Conservation (phyloP, 2,888 invertebrate species). For the Lithosia quadra region DNA sequence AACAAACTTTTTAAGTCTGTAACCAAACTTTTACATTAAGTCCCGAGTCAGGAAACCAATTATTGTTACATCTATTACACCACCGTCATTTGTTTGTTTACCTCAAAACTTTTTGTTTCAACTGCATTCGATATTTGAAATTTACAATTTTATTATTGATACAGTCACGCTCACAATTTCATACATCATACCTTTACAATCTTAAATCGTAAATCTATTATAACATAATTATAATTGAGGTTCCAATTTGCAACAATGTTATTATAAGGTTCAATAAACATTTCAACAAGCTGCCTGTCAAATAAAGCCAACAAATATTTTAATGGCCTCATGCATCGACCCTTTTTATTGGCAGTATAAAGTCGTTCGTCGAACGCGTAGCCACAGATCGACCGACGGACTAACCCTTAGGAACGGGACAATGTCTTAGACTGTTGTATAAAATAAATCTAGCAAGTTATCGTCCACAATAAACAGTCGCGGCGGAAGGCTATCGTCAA, state of each 20-base stretch:
- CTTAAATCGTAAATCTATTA: slow-evolving; percentile 49
- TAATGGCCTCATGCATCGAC: slow-evolving; percentile 79
- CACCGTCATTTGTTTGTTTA: slow-evolving; percentile 59
- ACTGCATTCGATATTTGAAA: slow-evolving; percentile 40
- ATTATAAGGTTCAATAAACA: slow-evolving; percentile 73
- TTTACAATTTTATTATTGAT: slow-evolving; percentile 36
- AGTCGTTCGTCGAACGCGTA: slow-evolving; percentile 63
- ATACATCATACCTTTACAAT: slow-evolving; percentile 14
- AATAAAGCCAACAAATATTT: slow-evolving; percentile 85
- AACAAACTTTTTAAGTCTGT: slow-evolving; percentile 79
- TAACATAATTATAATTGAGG: slow-evolving; percentile 64
- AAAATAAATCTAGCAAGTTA: slow-evolving; percentile 86
- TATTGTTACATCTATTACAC: slow-evolving; percentile 75
- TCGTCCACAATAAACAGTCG: slow-evolving; percentile 84
- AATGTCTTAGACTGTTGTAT: slow-evolving; percentile 80
- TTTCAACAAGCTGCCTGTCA: slow-evolving; percentile 78
- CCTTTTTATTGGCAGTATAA: slow-evolving; percentile 83
- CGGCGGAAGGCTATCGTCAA: slow-evolving; percentile 84
- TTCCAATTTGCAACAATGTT: slow-evolving; percentile 82
- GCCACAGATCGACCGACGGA: slow-evolving; percentile 68
- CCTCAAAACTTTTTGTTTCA: slow-evolving; percentile 56
- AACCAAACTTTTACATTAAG: slow-evolving; percentile 83
- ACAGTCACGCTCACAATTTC: slow-evolving; percentile 30
- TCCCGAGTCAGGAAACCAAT: slow-evolving; percentile 70
- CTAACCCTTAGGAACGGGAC: slow-evolving; percentile 71